Evolutionary conservation across 2,888 invertebrate genomes (phyloP), one percentile per base, ranked within the genome.

Genomic region (Strigamia crassipes): DNA sequence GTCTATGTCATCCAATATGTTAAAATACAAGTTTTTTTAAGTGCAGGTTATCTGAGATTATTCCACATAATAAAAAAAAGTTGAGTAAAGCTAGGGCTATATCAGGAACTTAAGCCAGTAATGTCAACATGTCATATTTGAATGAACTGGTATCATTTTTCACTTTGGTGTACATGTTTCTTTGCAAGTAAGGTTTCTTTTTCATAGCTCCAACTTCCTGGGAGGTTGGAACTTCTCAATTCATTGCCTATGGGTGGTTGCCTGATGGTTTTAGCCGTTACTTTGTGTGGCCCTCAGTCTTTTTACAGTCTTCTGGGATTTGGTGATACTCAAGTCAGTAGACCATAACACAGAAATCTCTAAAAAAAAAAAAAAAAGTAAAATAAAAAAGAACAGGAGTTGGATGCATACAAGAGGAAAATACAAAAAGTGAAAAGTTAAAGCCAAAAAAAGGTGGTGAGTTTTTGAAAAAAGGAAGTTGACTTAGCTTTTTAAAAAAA

Each of bases 341-440:
- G 66, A 66, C 66, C 66, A 66, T 23, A 66, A 66, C 66, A 66
- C 66, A 66, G 66, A 66, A 66, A 66, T 66, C 66, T 66, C 61
- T 61, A 23, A 61, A 61, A 61, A n/a, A n/a, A n/a, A n/a, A n/a
- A n/a, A n/a, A n/a, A n/a, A n/a, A 61, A 61, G 61, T n/a, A n/a
- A n/a, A n/a, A n/a, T n/a, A n/a, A 34, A 34, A 34, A 34, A 34
- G 6, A 34, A 34, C 3, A 34, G 34, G 23, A 23, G 66, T 66
- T 66, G 66, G 66, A 66, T 66, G 66, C 31, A 31, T 66, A 15
- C 31, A 66, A 66, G 66, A 31, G 66, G 66, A 31, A 66, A 66
- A 66, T 66, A 66, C 66, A 66, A 27, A 66, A 31, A 66, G 13
- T 51, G n/a, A 51, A 51, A 51, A 51, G 51, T 51, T 51, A 23